Evolutionary conservation across 2,113 vertebrate species (phyloP).

Genomic region (Leucosticte australis): DNA sequence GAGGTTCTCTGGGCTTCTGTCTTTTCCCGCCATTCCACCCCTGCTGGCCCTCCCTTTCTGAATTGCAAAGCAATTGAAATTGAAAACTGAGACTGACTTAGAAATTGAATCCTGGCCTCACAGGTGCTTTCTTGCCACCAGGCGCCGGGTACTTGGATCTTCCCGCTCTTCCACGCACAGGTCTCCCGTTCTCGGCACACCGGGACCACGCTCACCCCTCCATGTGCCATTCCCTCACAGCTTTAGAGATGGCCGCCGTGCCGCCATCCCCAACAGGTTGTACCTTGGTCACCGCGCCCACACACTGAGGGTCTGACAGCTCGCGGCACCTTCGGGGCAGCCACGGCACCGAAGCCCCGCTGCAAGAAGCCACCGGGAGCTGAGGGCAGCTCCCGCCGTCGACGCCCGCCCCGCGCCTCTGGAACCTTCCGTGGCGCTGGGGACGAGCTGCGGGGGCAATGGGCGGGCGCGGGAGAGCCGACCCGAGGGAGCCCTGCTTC

Average conservation of each 20-base stretch:
- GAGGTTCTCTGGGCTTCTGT: fast-evolving
- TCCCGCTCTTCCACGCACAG: fast-evolving
- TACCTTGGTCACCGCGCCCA: fast-evolving
- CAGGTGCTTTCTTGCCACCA: not conserved
- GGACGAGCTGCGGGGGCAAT: fast-evolving
- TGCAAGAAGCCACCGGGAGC: not conserved
- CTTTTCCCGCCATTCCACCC: not conserved
- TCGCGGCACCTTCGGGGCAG: not conserved
- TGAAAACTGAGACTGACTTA: not conserved
- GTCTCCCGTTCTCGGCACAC: fast-evolving
- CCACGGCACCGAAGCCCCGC: fast-evolving
- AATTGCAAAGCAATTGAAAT: not conserved
- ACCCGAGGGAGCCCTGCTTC: too few relatives aligned
- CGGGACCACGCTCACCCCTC: not conserved
- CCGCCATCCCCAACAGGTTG: fast-evolving
- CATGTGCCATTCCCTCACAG: not conserved
- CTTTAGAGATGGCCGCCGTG: fast-evolving
- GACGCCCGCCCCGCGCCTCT: not conserved
- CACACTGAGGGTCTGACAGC: fast-evolving
- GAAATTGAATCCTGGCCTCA: not conserved
- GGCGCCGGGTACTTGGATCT: fast-evolving
- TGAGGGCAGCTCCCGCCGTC: not conserved
- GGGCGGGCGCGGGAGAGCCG: not conserved
- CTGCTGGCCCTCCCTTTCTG: not conserved
- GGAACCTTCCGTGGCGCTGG: not conserved